These are phyloP conservation scores for Leptinotarsa rubiginosa DNA, from an alignment of 2,888 invertebrate species.

Conservation along the genomic window DNA sequence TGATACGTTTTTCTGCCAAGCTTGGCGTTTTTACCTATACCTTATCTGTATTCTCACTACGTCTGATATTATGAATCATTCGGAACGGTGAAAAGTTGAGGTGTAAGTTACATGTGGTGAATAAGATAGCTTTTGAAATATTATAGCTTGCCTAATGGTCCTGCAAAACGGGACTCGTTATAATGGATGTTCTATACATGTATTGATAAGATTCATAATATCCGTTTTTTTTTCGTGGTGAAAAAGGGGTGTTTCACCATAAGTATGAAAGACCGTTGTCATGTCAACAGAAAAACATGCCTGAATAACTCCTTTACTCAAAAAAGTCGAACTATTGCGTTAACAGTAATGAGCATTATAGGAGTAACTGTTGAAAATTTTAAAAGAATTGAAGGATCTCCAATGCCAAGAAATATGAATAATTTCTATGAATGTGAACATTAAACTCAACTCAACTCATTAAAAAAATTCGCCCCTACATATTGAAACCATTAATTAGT, in stretches of 20 bases:
- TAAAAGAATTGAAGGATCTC: too few species aligned
- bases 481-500: too few species aligned
- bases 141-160: constrained; percentile 22
- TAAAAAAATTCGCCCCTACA: too few species aligned
- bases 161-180: not conserved
- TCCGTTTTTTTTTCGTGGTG: not conserved
- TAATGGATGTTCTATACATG: constrained; percentile 3
- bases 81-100: constrained; percentile 22
- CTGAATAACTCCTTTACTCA: too few species aligned
- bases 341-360: too few species aligned
- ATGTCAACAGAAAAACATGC: too few species aligned
- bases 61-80: constrained; percentile 39
- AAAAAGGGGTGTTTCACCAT: not conserved
- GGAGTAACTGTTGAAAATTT: too few species aligned
- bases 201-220: not conserved
- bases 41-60: constrained; percentile 33
- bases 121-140: constrained; percentile 25
- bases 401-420: too few species aligned
- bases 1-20: constrained; percentile 25
- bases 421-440: too few species aligned
- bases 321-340: too few species aligned
- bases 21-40: constrained; percentile 25
- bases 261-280: too few species aligned
- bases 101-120: constrained; percentile 24
- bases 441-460: too few species aligned